phyloP scores from a whole-genome alignment of 2,113 vertebrate genomes.

The Burhinus bistriatus region DNA sequence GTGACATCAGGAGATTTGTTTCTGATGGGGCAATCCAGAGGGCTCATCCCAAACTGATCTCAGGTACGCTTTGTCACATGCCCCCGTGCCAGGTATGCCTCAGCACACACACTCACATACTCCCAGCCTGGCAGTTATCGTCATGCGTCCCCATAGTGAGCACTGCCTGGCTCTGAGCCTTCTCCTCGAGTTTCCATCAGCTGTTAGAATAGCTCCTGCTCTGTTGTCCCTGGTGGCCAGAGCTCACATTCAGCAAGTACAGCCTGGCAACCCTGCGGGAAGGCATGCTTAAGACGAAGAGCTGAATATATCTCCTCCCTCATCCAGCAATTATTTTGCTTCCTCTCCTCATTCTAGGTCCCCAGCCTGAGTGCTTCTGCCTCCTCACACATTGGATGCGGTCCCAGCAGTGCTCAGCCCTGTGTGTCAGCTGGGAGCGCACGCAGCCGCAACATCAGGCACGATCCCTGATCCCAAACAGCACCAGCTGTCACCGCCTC shows the following conservation, averaged over 20 bases:
- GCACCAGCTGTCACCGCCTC: conserved; percentile 27
- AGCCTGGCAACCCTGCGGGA: neutral
- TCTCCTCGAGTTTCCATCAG: neutral
- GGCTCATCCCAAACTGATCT: neutral
- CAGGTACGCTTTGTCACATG: neutral
- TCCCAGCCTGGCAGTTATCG: neutral
- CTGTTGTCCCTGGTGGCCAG: neutral
- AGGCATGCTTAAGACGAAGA: neutral
- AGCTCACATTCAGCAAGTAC: neutral
- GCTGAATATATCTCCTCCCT: neutral
- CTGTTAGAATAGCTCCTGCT: neutral
- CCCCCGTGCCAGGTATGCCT: neutral
- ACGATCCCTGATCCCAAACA: neutral
- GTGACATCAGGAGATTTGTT: neutral
- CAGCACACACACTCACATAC: neutral
- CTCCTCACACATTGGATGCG: rapidly evolving
- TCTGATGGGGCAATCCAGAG: neutral
- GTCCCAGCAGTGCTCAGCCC: neutral
- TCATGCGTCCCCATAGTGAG: neutral
- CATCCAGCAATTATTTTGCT: conserved; percentile 7
- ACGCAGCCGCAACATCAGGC: neutral
- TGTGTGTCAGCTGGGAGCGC: neutral
- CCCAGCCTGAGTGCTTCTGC: neutral
- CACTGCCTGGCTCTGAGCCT: neutral
- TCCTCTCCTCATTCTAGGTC: neutral